These are phyloP conservation scores for Cavia porcellus DNA, from an alignment of 2,113 vertebrate species.

Conservation along the genomic window DNA sequence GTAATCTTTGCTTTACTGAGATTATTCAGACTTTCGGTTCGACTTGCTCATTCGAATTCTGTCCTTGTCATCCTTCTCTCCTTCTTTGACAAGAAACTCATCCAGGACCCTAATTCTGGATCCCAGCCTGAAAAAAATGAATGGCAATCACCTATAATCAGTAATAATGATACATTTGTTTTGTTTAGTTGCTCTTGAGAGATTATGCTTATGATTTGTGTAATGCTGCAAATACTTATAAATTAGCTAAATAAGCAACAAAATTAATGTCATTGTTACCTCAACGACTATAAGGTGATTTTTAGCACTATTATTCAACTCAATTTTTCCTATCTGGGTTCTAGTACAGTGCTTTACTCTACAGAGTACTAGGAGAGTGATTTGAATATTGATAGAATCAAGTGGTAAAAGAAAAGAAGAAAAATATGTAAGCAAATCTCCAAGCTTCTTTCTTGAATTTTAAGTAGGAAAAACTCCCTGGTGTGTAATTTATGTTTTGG, in stretches of 20 bases:
- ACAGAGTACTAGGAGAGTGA: neutral
- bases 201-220: neutral
- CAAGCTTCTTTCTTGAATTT: neutral
- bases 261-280: neutral
- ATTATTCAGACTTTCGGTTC: neutral
- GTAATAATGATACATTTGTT: neutral
- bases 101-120: neutral
- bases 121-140: neutral
- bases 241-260: constrained; percentile 30
- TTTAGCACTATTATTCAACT: constrained; percentile 54
- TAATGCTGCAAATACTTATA: neutral
- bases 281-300: neutral
- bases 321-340: neutral
- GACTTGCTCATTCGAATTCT: neutral
- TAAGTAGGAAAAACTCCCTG: constrained; percentile 41
- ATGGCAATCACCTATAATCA: neutral
- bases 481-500: constrained; percentile 33
- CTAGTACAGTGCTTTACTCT: neutral
- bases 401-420: neutral
- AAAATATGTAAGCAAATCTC: neutral
- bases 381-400: neutral
- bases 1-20: neutral
- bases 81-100: neutral
- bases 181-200: neutral
- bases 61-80: neutral